Evolutionary conservation across 2,888 invertebrate species (phyloP), one percentile per base, ranked within the genome.

Genomic region (Bugulina stolonifera): DNA sequence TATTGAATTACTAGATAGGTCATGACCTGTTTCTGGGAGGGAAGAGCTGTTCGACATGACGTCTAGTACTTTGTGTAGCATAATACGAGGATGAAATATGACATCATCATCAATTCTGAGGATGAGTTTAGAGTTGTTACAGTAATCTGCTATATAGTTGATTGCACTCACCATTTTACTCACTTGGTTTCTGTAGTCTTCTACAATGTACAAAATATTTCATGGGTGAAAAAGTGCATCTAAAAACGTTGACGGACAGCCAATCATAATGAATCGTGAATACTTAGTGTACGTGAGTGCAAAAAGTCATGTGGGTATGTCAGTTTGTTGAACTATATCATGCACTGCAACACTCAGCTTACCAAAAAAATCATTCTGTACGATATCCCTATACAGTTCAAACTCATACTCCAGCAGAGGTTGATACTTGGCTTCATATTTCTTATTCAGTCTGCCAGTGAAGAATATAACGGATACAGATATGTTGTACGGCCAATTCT

Each of bases 101-200:
- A 55, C 55, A 23, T 55, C 55, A 55, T 55, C 55, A 55, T 55
- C 55, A n/a, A 55, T 55, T n/a, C 55, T 55, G 55, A 55, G 55
- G 25, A 55, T 55, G 25, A 55, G 55, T 55, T 55, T 18, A 14
- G 25, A n/a, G 5, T 25, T 3, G 22, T 55, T 25, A n/a, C 55
- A 55, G 25, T 55, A 55, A 23, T 55, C 55, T 23, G 55, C 23
- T 5, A 55, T 25, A n/a, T 55, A 55, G 23, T 55, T 55, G 10
- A 55, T 55, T 55, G 55, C 55, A n/a, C 23, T 25, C 25, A 55
- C 25, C 55, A 55, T 55, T 55, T 55, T 55, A 55, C 25, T 23
- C 3, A 23, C 25, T 25, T 55, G 55, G 25, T 55, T 55, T 55
- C 23, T 55, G 25, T 55, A 55, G 23, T 55, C 5, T 25, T 55